Percentiles rank a stretch among this genome's conserved stretches.
Conservation (phyloP, 2,113 vertebrate species). For the Corythornis cristatus region DNA sequence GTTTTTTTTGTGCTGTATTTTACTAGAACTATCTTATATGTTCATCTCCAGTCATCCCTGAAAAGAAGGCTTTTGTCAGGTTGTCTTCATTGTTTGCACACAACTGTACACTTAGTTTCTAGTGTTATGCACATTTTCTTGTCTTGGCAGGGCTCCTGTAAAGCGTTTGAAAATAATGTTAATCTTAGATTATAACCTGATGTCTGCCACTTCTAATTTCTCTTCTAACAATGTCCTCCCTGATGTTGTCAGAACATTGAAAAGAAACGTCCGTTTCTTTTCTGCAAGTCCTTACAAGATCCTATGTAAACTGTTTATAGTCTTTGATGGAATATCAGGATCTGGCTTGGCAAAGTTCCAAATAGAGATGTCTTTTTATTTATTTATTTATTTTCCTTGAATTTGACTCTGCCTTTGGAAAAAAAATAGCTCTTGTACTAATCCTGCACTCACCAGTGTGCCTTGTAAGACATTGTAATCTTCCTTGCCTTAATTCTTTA, state of each 20-base stretch:
- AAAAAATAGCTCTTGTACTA: not conserved
- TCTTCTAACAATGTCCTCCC: not conserved
- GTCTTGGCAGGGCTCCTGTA: not conserved
- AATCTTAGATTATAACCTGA: not conserved
- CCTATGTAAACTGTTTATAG: not conserved
- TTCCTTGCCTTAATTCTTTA: not conserved
- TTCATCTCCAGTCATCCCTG: not conserved
- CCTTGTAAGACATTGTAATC: not conserved
- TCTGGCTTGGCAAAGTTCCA: not conserved
- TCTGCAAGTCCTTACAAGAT: not conserved
- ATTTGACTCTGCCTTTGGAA: not conserved
- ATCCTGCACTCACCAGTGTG: not conserved
- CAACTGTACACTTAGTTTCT: not conserved
- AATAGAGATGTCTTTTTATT: not conserved
- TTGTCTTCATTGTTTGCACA: rapidly evolving
- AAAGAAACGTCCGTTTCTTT: not conserved
- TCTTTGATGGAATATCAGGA: not conserved
- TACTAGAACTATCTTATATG: not conserved
- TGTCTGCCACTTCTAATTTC: not conserved
- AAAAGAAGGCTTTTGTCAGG: not conserved
- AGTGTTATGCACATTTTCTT: not conserved
- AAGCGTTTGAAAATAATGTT: not conserved
- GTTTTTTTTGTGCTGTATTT: not conserved
- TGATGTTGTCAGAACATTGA: too few species aligned
- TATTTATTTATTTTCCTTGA: not conserved